phyloP scores from a whole-genome alignment of 2,113 vertebrate species.

The Eptatretus burgeri region DNA sequence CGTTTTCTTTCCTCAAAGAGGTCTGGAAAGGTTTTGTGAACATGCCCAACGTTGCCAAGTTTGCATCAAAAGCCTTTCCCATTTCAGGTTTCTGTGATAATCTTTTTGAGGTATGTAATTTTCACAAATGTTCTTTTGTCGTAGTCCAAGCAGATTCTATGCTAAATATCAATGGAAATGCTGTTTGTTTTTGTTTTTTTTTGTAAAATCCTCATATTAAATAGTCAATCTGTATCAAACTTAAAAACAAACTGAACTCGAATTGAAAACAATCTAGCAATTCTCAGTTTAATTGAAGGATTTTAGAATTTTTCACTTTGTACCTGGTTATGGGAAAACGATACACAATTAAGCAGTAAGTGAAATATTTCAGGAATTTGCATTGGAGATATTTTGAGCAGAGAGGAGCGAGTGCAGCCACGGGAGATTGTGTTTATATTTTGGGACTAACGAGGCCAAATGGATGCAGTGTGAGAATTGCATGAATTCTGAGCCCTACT shows the following conservation, averaged over 20 bases:
- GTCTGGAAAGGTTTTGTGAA: conserved; percentile 25
- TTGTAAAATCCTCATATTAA: conserved; percentile 6
- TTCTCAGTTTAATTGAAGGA: neutral
- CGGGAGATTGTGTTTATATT: no score
- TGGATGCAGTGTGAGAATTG: no score
- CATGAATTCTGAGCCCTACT: no score
- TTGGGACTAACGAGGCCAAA: no score
- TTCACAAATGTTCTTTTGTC: neutral
- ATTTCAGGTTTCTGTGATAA: conserved; percentile 60
- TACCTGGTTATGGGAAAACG: no score
- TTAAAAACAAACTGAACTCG: no score
- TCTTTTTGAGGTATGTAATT: conserved; percentile 39
- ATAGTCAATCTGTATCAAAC: neutral
- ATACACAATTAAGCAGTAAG: no score
- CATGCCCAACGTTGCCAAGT: conserved; percentile 84
- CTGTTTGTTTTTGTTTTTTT: neutral
- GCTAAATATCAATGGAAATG: neutral
- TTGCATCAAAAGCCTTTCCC: conserved; percentile 68
- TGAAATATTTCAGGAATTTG: no score
- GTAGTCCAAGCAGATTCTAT: conserved; percentile 12
- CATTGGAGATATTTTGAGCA: no score
- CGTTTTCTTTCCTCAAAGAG: conserved; percentile 2
- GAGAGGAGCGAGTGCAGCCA: no score
- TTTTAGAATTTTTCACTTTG: no score
- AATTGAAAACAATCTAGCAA: neutral